These are phyloP conservation scores for Bellardia bayeri DNA, from an alignment of 2,888 invertebrate genomes.

Conservation along the genomic window DNA sequence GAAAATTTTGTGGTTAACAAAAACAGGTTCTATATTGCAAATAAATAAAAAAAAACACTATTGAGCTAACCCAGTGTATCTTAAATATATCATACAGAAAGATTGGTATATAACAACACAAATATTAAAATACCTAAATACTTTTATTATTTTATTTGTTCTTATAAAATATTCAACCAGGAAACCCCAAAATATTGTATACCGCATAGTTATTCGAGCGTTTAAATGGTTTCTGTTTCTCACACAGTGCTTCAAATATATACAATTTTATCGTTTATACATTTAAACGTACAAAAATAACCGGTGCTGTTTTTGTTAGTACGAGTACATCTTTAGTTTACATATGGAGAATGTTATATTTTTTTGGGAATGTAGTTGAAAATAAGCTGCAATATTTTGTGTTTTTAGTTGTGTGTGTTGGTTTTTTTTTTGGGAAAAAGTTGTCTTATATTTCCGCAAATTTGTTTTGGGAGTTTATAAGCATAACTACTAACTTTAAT, in stretches of 20 bases:
- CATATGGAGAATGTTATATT: constrained; percentile 8
- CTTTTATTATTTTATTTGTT: neutral
- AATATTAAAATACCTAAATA: neutral
- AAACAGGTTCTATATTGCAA: too few relatives aligned
- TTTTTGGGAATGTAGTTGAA: constrained; percentile 22
- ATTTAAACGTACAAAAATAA: neutral
- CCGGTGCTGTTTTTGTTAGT: constrained; percentile 11
- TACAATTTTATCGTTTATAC: neutral
- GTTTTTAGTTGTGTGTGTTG: neutral
- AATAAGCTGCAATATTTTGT: constrained; percentile 35
- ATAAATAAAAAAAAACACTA: too few relatives aligned
- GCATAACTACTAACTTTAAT: constrained; percentile 56
- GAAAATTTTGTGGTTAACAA: too few relatives aligned
- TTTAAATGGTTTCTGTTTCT: constrained; percentile 66
- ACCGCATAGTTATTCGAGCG: constrained; percentile 60
- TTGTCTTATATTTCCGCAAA: constrained; percentile 52
- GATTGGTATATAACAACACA: neutral
- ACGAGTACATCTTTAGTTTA: neutral
- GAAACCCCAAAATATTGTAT: constrained; percentile 27
- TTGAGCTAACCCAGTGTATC: neutral
- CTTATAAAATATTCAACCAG: constrained; percentile 31
- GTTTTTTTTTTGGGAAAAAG: neutral
- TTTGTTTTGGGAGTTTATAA: constrained; percentile 54
- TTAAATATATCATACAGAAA: neutral
- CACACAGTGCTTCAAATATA: constrained; percentile 46